Evolutionary conservation across 2,888 invertebrate species (phyloP), one percentile per base, ranked within the genome.

Genomic region (Cataglyphis livida): DNA sequence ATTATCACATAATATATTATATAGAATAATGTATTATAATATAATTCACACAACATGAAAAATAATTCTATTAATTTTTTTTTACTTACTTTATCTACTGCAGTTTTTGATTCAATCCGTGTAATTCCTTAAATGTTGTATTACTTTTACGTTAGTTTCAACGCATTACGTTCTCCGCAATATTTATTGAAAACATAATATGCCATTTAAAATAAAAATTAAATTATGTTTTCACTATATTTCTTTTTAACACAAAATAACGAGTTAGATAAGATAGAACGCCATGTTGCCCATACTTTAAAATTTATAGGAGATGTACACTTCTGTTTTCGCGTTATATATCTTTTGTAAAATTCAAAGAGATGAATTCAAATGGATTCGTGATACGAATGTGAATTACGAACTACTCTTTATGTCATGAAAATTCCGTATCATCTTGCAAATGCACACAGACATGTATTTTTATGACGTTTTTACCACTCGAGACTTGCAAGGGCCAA

Each of bases 391-490:
- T 57, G 57, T 21, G 21, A 57, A 57, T 12, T 59, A 21, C 59
- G 21, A 21, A 10, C 38, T n/a, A 51, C 21, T 15, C 15, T 28
- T 51, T 38, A 38, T 76, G 38, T 38, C 76, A 51, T 44, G 44
- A 12, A 12, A 62, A 18, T 62, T 28, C 32, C 32, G 25, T 48
- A 78, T 51, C 78, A 59, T 62, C 38, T 51, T 38, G 44, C 74
- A 48, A n/a, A 25, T 10, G 15, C 51, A 62, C 78, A 54, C 85
- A 71, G 62, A 48, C 28, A 65, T 21, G 15, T 57, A 54, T 66
- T 68, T 64, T 65, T 35, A 18, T 10, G 74, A 10, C 10, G 73
- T 48, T 68, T 70, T 35, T 61, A 38, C 18, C 35, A 38, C 59
- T 48, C 64, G 25, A 38, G 44, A 64, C 54, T 51, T 25, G 68